Evolutionary conservation across 2,797 vertebrate genomes (phyloP), one percentile per base, ranked within the genome.

Genomic region (Orestias chungarensis): DNA sequence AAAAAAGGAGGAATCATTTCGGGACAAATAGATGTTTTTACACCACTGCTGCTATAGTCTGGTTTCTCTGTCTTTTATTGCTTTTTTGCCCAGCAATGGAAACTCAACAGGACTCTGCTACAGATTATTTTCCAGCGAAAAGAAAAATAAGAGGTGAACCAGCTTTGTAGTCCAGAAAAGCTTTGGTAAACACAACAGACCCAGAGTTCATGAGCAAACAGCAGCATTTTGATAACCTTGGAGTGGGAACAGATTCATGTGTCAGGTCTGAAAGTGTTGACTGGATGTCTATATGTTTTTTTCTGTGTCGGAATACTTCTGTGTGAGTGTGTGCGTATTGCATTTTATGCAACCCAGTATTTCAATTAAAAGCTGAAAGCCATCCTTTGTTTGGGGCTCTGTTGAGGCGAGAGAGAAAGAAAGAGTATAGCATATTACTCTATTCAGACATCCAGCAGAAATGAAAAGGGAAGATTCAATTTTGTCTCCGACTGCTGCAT

Each of bases 281-380:
- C 31, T 29, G 33, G 64, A 47, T 73, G 68, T 76, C 47, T 75
- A 61, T 57, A 68, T 59, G 18, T 70, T 38, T 74, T 68, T 76
- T 77, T 76, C 65, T 79, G 74, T 80, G 73, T 70, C 15, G 31
- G 70, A 64, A 46, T 44, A 68, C 29, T 46, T 71, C 23, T 71
- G 42, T 61, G n/a, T 49, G 62, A 64, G 25, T 42, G 64, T 69
- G 66, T 78, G 76, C 68, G 29, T 71, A 40, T 40, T 35, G 71
- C 65, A 57, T 87, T 86, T 83, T 68, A 71, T 27, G 11, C 71
- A 76, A 73, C 74, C 65, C 66, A 61, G 72, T 52, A 75, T 86
- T 90, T 91, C 87, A 91, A 83, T 87, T 90, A 82, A 85, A 90
- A 82, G 67, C 85, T 87, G 88, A 91, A 87, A 84, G 89, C 82